Evolutionary conservation across 30 jellyfish, hydroid and myxozoan genomes (phyloP), one percentile per base, ranked within the genome.

Genomic region (Phacellophora camtschatica): DNA sequence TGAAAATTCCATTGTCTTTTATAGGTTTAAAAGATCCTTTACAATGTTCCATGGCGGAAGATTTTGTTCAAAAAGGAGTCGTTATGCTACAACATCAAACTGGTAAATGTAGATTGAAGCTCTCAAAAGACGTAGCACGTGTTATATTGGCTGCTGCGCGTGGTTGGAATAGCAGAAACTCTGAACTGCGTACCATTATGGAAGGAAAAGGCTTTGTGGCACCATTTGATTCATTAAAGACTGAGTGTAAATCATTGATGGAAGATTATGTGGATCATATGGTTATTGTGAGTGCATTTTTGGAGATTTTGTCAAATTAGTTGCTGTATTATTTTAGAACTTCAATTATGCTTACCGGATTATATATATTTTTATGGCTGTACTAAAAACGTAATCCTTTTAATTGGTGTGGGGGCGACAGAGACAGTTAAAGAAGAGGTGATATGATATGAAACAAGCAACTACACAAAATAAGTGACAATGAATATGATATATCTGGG

Each of bases 101-200:
- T 29, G 91, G 91, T 18, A 80, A 71, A 66, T 80, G 91, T 48
- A 48, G 91, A 54, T 57, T 80, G 42, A 80, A 80, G 48, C 80
- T 53, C 31, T 77, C 91, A 15, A 65, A 62, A 7, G 91, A 80
- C 46, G 67, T 80, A n/a, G 84, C 84, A 34, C 74, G 91, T 10
- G 91, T 80, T 15, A 80, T 80, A 16, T 50, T 80, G 12, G 91
- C 91, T 34, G 91, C 91, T 12, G 91, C 91, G 24, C 91, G 91
- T 22, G 91, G 91, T 18, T 80, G 91, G 91, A 76, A 80, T 50
- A 80, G 84, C 61, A 49, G 91, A 59, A 80, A 39, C 48, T 30
- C 33, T 23, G 91, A 80, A 41, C 71, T 80, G 34, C 49, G 64
- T 6, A 65, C 16, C 31, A 29, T 45, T 18, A 20, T 80, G 78